Evolutionary conservation across 2,113 vertebrate genomes (phyloP).

Genomic region (Erinaceus europaeus): DNA sequence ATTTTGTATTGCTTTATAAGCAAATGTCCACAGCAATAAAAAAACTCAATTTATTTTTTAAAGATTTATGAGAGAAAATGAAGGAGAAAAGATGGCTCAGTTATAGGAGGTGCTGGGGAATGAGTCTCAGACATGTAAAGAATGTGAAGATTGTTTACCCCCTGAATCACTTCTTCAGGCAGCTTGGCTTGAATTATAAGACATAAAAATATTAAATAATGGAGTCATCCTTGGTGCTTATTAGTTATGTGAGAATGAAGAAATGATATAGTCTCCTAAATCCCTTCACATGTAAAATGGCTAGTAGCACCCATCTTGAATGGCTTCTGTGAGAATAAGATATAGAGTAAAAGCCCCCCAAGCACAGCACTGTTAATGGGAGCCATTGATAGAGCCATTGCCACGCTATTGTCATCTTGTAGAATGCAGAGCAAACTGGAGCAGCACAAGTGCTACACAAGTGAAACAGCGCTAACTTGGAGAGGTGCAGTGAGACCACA

Average conservation of each 20-base stretch:
- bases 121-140: too few relatives aligned
- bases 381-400: neutral
- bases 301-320: neutral
- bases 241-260: neutral
- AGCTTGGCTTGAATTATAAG: conserved; percentile 10
- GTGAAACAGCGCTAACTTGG: neutral
- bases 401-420: neutral
- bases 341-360: neutral
- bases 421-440: neutral
- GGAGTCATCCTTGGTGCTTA: neutral
- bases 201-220: neutral
- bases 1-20: neutral
- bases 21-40: neutral
- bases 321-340: neutral
- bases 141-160: too few relatives aligned
- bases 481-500: neutral
- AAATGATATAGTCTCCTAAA: neutral
- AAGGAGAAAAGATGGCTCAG: too few relatives aligned
- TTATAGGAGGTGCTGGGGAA: too few relatives aligned
- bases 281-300: neutral
- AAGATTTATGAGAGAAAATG: too few relatives aligned
- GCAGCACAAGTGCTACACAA: neutral
- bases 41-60: neutral
- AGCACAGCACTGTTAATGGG: neutral
- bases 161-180: too few relatives aligned